Base-by-base conservation (phyloP, 2,888 invertebrate species). In the Spicauda simplicius region DNA sequence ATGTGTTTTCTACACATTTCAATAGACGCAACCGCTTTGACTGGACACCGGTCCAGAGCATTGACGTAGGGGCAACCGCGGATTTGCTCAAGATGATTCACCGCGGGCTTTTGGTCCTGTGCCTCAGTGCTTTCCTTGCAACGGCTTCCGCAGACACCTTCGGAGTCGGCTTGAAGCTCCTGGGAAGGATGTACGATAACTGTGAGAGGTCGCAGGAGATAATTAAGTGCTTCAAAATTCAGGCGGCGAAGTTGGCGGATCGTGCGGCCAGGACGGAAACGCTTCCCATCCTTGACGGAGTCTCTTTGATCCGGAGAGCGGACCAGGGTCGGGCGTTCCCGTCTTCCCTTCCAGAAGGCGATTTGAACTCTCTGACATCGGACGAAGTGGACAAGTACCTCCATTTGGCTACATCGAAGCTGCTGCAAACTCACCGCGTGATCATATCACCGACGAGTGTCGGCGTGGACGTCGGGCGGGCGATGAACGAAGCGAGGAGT, bases 141-240 rank as follows among this genome's bases (percentile, higher is more conserved):
- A 71, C 81, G 45, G 81, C 84, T 64, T 85, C 90, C 58, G 89
- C 87, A 53, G 91, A 91, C 76, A 84, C 88, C 74, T 83, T 93
- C 69, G 87, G 85, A 72, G 85, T 85, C 68, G 93, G 94, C 69
- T 80, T 93, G 73, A 92, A 92, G 80, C 83, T 94, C 58, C 77
- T 95, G 54, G 87, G 92, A 74, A 94, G 91, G 84, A 90, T 94
- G 74, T 95, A 94, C 79, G 90, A 94, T 73, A 94, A 95, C 80
- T 96, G 96, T 82, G 94, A 94, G 73, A 88, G 91, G 70, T 94
- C 94, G 56, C 93, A 95, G 71, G 95, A 96, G 77, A 90, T 96
- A 62, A 85, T 95, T 73, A 95, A 95, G 91, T 97, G 96, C 80
- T 93, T 96, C 74, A 96, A 96, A 86, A 90, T 96, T 65, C 95